Percentiles rank a stretch among this genome's conserved stretches.
phyloP scores from a whole-genome alignment of 2,888 invertebrate genomes.

The Brachyptera risi region DNA sequence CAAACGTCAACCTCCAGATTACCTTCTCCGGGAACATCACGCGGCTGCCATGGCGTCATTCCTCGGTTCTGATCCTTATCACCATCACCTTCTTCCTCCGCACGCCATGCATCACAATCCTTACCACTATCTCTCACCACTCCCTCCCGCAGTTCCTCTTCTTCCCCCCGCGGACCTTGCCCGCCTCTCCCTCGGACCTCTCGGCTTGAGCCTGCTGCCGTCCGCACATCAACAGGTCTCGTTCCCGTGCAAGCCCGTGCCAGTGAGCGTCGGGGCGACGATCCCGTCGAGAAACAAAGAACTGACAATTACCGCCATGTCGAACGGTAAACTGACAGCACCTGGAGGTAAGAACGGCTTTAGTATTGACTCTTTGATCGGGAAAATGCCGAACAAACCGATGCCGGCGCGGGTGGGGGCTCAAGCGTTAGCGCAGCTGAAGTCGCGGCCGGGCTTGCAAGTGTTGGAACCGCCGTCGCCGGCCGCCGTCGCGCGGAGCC shows the following conservation, averaged over 20 bases:
- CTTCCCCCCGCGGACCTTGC: constrained; percentile 61
- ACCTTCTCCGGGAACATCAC: constrained; percentile 52
- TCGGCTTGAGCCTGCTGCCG: constrained; percentile 46
- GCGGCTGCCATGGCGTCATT: constrained; percentile 50
- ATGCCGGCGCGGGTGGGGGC: constrained; percentile 29
- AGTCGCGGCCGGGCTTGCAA: constrained; percentile 24
- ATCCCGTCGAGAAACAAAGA: constrained; percentile 12
- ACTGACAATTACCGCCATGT: constrained; percentile 19
- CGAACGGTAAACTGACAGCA: constrained; percentile 25
- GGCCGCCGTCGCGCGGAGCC: constrained; percentile 45
- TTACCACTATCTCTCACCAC: constrained; percentile 40
- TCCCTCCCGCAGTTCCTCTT: constrained; percentile 47
- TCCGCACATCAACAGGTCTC: constrained; percentile 39
- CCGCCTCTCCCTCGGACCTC: constrained; percentile 52
- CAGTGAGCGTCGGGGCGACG: constrained; percentile 33
- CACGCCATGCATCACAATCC: constrained; percentile 44
- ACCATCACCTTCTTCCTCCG: constrained; percentile 42
- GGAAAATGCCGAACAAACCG: constrained; percentile 41
- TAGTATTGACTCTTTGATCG: constrained; percentile 56
- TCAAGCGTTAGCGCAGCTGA: constrained; percentile 27
- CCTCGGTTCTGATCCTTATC: constrained; percentile 54
- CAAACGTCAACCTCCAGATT: constrained; percentile 70
- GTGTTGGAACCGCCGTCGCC: constrained; percentile 34
- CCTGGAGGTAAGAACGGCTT: constrained; percentile 42
- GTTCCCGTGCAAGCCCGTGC: constrained; percentile 38